Base-by-base conservation (phyloP, 2,797 vertebrate species). In the Tenualosa ilisha region DNA sequence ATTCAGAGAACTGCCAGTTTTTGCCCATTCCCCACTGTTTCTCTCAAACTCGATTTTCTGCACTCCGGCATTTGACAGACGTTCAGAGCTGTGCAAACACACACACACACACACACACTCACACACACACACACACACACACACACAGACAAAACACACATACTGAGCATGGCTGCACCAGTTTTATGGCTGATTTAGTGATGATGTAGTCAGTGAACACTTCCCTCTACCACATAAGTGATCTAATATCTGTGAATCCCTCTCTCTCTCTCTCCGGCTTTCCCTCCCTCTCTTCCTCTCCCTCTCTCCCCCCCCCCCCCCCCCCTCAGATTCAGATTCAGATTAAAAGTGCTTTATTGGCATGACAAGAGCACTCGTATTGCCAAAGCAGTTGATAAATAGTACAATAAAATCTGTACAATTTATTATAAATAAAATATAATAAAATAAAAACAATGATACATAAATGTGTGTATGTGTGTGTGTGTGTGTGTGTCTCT, bases 31-130 rank as follows among this genome's bases (percentile, higher is more conserved):
- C 65, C 65, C 65, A 72, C 65, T 72, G 65, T 40, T 72, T 72
- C 65, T 40, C 65, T 72, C 65, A 72, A 72, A 72, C 24, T 40
- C 12, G 65, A 72, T 72, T 72, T 72, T 72, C 65, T 72, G 65
- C 65, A 40, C 65, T 72, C 65, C 65, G 4, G 13, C 13, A 3
- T 72, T 13, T 17, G 65, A 72, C 61, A 65, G 61, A 26, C 12
- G 31, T 31, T 15, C 12, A 72, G 65, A 26, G 65, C 31, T 37
- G 56, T 37, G 26, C 26, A 68, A 26, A 68, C 65, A 68, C 65
- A 68, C 65, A 68, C 65, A 68, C 65, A 68, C 65, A 68, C 65
- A 68, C 65, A 68, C 65, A 68, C 65, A 37, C 65, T 40, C 65
- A 72, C 65, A 72, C 81, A 72, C 31, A 72, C 65, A 72, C 65